Evolutionary conservation across 2,113 vertebrate genomes (phyloP).

Genomic region (Notiomystis cincta): DNA sequence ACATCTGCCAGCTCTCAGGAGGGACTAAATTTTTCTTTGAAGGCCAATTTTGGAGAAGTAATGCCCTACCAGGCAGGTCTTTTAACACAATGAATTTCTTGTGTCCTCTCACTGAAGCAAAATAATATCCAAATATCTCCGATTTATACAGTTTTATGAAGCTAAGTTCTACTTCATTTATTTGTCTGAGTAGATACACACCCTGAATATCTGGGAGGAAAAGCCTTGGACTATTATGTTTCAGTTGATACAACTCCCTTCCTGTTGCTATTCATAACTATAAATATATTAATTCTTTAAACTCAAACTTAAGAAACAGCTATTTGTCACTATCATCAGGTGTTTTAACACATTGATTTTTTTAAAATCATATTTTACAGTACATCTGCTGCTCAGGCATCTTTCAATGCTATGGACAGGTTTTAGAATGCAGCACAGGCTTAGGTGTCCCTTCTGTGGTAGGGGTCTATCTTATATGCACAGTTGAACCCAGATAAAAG

Average conservation of each 20-base stretch:
- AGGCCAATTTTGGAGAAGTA: background rate
- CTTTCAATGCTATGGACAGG: background rate
- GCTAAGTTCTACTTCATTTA: background rate
- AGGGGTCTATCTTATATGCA: accelerated
- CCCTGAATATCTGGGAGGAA: conserved; percentile 22
- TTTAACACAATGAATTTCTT: background rate
- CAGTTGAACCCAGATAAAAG: background rate
- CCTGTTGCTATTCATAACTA: conserved; percentile 51
- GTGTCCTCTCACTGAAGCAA: background rate
- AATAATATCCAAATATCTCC: background rate
- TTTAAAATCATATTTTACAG: background rate
- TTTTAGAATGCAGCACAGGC: background rate
- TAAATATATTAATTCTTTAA: background rate
- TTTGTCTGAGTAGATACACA: background rate
- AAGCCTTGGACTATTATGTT: conserved; percentile 18
- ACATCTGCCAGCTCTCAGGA: background rate
- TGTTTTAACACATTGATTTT: background rate
- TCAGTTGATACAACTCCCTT: conserved; percentile 55
- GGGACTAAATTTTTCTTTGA: background rate
- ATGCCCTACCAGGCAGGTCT: background rate
- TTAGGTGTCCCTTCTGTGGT: accelerated
- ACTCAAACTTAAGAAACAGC: background rate
- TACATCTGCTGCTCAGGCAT: background rate
- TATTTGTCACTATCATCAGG: background rate
- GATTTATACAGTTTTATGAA: background rate